These are phyloP conservation scores for Neodontobutis hainanensis DNA, from an alignment of 2,113 vertebrate genomes.

Conservation along the genomic window DNA sequence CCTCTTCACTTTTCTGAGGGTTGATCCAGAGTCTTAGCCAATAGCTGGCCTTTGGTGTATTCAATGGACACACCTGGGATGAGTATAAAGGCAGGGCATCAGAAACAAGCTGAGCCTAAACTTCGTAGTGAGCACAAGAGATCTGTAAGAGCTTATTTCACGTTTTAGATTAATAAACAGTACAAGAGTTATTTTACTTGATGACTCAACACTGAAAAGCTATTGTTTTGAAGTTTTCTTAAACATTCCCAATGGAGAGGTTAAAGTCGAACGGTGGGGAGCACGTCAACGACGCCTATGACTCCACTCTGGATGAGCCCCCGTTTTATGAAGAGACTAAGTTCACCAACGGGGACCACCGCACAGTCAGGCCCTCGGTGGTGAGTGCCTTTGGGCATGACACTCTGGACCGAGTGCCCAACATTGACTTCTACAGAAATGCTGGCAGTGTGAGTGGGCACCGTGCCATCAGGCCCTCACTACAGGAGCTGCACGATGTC, in stretches of 20 bases:
- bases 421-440: slow-evolving; percentile 95
- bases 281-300: slow-evolving; percentile 63
- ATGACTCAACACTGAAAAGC: slow-evolving; percentile 42
- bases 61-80: slow-evolving; percentile 39
- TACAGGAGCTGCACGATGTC: slow-evolving; percentile 94
- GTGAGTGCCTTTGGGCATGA: slow-evolving; percentile 92
- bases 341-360: slow-evolving; percentile 76
- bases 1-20: slow-evolving; percentile 64
- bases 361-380: slow-evolving; percentile 81
- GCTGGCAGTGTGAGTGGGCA: slow-evolving; percentile 90
- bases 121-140: slow-evolving; percentile 6
- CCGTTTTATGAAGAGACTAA: slow-evolving; percentile 86
- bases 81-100: slow-evolving; percentile 69
- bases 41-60: slow-evolving; percentile 55
- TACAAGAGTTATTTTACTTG: neutral
- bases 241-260: slow-evolving; percentile 66
- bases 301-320: slow-evolving; percentile 78
- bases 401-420: slow-evolving; percentile 91
- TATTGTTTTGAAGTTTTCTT: slow-evolving; percentile 30
- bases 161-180: neutral
- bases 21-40: slow-evolving; percentile 70
- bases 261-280: slow-evolving; percentile 50
- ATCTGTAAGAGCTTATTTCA: slow-evolving; percentile 8
- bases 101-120: slow-evolving; percentile 25
- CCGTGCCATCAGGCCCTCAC: slow-evolving; percentile 86